Base-by-base conservation (phyloP, 2,113 vertebrate genomes). In the Crotophaga sulcirostris region DNA sequence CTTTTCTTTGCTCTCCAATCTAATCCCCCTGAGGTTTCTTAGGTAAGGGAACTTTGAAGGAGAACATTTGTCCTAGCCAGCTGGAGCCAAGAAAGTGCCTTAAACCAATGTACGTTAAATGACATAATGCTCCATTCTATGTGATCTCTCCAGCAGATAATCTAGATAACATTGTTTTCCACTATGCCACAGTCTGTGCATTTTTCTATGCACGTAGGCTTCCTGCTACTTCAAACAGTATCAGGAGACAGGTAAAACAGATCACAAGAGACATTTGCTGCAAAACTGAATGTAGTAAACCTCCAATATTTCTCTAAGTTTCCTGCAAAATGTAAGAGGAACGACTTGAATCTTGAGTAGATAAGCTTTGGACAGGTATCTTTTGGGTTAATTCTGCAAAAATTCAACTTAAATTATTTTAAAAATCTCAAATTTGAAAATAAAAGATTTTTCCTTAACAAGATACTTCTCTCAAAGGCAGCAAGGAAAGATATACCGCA, bases 241-340 rank as follows among this genome's bases (percentile, higher is more conserved):
- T 75, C 52, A 89, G 44, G 69, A 83, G 82, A 45, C 75, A 79
- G 7, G 70, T 52, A 79, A 97, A 94, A 91, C n/a, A 80, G 63
- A 94, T 60, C 79, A 42, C 74, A 75, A 56, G 56, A 70, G 51
- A 49, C 40, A 70, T 76, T 76, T 89, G 56, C 42, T 74, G 19
- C 60, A 89, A 75, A 70, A 87, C 31, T 54, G 34, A 7, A 4
- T 9, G 29, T 16, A 79, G 44, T 6, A 94, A 92, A 51, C 4
- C 18, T 52, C 29, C 17, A 47, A 10, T 59, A 33, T 16, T 73
- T 29, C 14, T 63, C 12, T 36, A 51, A 38, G 5, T 56, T 87
- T 88, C 6, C 17, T 36, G 36, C 7, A 72, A 68, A 86, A 80
- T 13, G 1, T 62, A 70, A 77, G 11, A 76, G 4, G 26, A 72